Base-by-base conservation (phyloP, 2,113 vertebrate species). In the Tragelaphus scriptus region DNA sequence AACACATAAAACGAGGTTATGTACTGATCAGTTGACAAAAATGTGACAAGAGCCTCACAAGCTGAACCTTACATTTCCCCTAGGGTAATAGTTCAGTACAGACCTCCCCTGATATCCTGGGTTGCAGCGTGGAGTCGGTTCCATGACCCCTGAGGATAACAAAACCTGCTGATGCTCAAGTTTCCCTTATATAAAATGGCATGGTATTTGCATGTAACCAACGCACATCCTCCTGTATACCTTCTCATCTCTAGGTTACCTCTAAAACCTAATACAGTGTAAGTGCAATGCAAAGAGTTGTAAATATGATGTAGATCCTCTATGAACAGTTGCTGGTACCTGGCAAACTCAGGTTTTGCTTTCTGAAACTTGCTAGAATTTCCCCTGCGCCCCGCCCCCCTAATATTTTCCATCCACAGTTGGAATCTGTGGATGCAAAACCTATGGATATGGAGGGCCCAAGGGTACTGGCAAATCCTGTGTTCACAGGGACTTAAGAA, bases 301-400 rank as follows among this genome's bases (percentile, higher is more conserved):
- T 36, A 36, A 56, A 84, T 56, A 36, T 23, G n/a, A 56, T 36
- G 81, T 84, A 84, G 15, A 36, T 25, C 12, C 53, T 36, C 15
- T 84, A 23, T 36, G 23, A 55, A 9, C 9, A 40, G 53, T 15
- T 56, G 81, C 81, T 15, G 53, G 81, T 56, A 56, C 32, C 11
- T 36, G 81, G 81, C 21, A 40, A 56, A 40, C 19, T 85, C 53
- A 56, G 5, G 53, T 85, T 85, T 40, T 56, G 53, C 81, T 85
- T 85, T 56, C 55, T 56, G n/a, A n/a, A 84, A 56, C 81, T 56
- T 56, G 53, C 81, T 56, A n/a, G 81, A 84, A 26, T 84, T 81
- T 23, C 21, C 32, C n/a, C 28, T 3, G 1, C 26, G 12, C 11
- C 12, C 3, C 14, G 0, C 0, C 11, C 51, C 21, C 7, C 53